These are phyloP conservation scores for Tachypleus tridentatus DNA, from an alignment of 1,140 invertebrate species.

Conservation along the genomic window DNA sequence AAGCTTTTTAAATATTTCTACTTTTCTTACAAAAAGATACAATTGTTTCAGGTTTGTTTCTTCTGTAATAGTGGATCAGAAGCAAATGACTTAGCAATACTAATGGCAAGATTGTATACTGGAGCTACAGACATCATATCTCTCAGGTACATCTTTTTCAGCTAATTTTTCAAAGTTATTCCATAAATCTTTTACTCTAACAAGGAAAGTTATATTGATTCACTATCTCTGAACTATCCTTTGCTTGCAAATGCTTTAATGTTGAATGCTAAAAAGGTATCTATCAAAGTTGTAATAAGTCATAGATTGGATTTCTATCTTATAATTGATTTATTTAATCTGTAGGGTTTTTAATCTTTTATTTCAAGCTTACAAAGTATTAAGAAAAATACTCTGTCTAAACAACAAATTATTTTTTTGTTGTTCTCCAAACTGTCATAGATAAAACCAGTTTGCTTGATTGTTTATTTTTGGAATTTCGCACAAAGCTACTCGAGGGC, in stretches of 20 bases:
- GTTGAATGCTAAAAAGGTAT: background rate
- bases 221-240: background rate
- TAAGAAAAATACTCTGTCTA: no score
- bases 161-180: background rate
- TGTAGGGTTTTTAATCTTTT: no score
- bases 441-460: no score
- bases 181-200: background rate
- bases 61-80: conserved; percentile 94
- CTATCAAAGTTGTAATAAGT: background rate
- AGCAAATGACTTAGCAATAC: conserved; percentile 85
- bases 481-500: no score
- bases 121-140: conserved; percentile 72
- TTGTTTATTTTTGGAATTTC: no score
- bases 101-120: conserved; percentile 74
- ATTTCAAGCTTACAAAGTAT: no score
- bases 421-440: no score
- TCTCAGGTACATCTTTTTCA: conserved; percentile 36
- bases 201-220: background rate
- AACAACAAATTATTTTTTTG: no score
- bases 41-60: conserved; percentile 56
- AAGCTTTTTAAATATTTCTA: no score
- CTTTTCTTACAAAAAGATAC: no score
- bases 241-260: background rate
- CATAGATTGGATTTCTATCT: no score
- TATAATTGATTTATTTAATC: no score